phyloP scores from a whole-genome alignment of 2,113 vertebrate species.

The Murina feae region DNA sequence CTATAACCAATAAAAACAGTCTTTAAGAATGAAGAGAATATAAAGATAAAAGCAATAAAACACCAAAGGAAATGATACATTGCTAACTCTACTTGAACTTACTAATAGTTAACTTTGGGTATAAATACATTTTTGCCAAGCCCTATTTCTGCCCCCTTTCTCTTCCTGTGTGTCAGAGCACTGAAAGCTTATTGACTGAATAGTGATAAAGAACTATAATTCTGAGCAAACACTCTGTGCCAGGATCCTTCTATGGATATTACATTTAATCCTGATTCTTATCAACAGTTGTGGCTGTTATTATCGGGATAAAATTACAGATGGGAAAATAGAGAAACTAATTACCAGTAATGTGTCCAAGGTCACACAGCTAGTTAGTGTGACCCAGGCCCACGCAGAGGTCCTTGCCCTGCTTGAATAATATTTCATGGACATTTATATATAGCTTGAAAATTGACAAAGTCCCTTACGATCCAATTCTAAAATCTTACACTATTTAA shows the following conservation, averaged over 20 bases:
- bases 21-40: conserved; percentile 5
- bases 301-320: conserved; percentile 1
- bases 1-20: conserved; percentile 19
- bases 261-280: background rate
- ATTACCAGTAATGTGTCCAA: background rate
- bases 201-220: background rate
- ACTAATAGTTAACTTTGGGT: background rate
- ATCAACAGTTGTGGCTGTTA: background rate
- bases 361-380: background rate
- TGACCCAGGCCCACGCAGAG: background rate
- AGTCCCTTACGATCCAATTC: background rate
- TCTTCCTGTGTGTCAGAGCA: background rate
- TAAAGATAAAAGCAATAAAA: background rate
- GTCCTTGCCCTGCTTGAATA: conserved; percentile 15
- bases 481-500: background rate
- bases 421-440: background rate
- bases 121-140: background rate
- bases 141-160: background rate
- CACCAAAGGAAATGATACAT: background rate
- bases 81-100: background rate
- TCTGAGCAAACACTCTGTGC: background rate
- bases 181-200: background rate
- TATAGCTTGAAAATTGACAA: background rate
- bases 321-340: conserved; percentile 28
- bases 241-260: background rate